Base-by-base conservation (phyloP, 2,113 vertebrate species). In the Ia io region DNA sequence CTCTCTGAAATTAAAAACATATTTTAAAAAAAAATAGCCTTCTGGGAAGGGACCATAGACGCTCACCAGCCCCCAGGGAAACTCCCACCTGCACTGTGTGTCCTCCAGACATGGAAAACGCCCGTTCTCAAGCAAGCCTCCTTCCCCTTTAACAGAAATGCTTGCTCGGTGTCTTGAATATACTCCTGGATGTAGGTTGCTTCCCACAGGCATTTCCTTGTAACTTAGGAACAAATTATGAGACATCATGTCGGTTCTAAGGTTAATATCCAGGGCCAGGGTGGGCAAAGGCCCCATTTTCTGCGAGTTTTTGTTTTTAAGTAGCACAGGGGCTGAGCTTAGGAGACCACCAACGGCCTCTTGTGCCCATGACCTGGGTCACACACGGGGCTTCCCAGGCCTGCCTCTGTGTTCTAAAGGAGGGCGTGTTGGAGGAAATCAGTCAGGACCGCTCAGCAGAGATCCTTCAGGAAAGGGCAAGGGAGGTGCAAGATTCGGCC, bases 171-270 rank as follows among this genome's bases (percentile, higher is more conserved):
- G 1, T 37, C 23, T 73, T 70, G 42, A 69, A 42, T 80, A 30
- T 70, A 42, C 76, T 53, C 47, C 37, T 49, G 51, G 79, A 96
- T 92, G 90, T 42, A 63, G 65, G 84, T 51, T 92, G 90, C 56
- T 69, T 88, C 88, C 90, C 73, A 53, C 37, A 67, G 84, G 79
- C 84, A 91, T 87, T 69, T 91, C 89, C 61, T 95, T 53, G 61
- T 82, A 85, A 59, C 67, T 92, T 82, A 92, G 70, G 74, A 78
- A 93, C 30, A 88, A 83, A 95, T 73, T 3, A 51, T n/a, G 30
- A 85, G 63, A 40, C 23, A 69, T 47, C 37, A 4, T 79, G 65
- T 74, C 69, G 47, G 73, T 35, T 78, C 69, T 74, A 13, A 11
- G 37, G 67, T 79, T 95, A 51, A 74, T 70, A 88, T 42, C 37